phyloP scores from a whole-genome alignment of 2,888 invertebrate species.

The Temnothorax rugatulus region DNA sequence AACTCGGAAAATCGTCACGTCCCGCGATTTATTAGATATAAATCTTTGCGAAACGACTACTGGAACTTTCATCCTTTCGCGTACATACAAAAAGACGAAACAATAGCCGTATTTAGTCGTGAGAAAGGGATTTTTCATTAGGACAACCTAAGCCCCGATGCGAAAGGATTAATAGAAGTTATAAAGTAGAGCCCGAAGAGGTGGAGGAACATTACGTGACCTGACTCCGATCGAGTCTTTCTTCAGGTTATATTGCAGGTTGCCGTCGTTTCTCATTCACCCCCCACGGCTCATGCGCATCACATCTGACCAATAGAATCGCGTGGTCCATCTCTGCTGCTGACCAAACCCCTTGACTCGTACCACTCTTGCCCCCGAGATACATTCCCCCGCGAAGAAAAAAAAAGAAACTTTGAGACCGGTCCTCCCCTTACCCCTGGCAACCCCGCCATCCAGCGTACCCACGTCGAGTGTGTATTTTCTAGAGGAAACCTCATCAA shows the following conservation, averaged over 20 bases:
- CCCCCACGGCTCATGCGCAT: conserved; percentile 84
- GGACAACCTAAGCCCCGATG: conserved; percentile 79
- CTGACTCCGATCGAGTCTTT: conserved; percentile 86
- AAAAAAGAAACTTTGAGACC: conserved; percentile 77
- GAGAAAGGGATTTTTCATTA: conserved; percentile 83
- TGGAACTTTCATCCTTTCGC: neutral
- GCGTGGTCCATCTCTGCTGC: conserved; percentile 85
- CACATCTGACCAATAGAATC: conserved; percentile 86
- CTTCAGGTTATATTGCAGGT: conserved; percentile 86
- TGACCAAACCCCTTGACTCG: conserved; percentile 84
- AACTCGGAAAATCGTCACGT: conserved; percentile 16
- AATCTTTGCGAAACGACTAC: conserved; percentile 33
- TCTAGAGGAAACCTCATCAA: conserved; percentile 78
- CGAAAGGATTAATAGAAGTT: conserved; percentile 86
- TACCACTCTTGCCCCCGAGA: conserved; percentile 80
- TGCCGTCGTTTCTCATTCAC: conserved; percentile 85
- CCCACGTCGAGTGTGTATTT: conserved; percentile 75
- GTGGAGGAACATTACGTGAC: conserved; percentile 86
- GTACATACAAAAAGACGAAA: conserved; percentile 36
- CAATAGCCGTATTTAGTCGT: conserved; percentile 50
- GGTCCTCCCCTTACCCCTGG: conserved; percentile 34
- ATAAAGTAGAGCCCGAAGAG: conserved; percentile 86
- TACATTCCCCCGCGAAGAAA: conserved; percentile 80
- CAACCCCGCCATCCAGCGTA: conserved; percentile 51
- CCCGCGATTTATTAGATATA: conserved; percentile 27